Evolutionary conservation across 2,888 invertebrate genomes (phyloP).

Genomic region (Laothoe populi): DNA sequence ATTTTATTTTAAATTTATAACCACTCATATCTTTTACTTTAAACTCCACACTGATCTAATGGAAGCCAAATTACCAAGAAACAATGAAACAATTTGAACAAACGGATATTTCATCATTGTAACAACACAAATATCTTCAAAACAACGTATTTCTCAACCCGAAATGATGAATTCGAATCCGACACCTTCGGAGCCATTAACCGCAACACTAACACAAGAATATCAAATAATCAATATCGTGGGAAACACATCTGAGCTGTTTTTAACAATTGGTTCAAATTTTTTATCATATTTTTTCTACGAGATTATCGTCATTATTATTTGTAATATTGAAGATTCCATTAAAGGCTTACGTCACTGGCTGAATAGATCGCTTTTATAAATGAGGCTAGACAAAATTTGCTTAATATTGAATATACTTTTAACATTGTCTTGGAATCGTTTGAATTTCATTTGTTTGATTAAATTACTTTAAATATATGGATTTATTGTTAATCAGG

Average conservation of each 20-base stretch:
- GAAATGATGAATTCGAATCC: slow-evolving; percentile 2
- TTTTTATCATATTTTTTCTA: slow-evolving; percentile 36
- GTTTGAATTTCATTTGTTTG: background rate
- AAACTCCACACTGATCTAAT: too few relatives aligned
- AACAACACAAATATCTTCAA: background rate
- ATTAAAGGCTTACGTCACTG: slow-evolving; percentile 14
- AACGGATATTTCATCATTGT: background rate
- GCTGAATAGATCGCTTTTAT: background rate
- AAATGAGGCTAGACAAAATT: background rate
- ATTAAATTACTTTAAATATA: background rate
- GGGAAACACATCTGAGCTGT: slow-evolving; percentile 56
- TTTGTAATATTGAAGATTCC: slow-evolving; percentile 33
- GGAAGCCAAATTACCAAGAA: background rate
- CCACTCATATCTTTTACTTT: too few relatives aligned
- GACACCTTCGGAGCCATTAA: slow-evolving; percentile 6
- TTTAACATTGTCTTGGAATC: background rate
- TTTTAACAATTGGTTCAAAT: slow-evolving; percentile 41
- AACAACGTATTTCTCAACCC: background rate
- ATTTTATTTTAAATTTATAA: too few relatives aligned
- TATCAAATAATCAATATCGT: slow-evolving; percentile 42
- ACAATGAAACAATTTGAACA: background rate
- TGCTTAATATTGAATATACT: slow-evolving; percentile 18
- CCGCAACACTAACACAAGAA: slow-evolving; percentile 18
- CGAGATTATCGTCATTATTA: slow-evolving; percentile 38
- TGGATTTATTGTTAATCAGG: too few relatives aligned